Evolutionary conservation across 2,797 vertebrate species (phyloP).

Genomic region (Hyperoplus lanceolatus): DNA sequence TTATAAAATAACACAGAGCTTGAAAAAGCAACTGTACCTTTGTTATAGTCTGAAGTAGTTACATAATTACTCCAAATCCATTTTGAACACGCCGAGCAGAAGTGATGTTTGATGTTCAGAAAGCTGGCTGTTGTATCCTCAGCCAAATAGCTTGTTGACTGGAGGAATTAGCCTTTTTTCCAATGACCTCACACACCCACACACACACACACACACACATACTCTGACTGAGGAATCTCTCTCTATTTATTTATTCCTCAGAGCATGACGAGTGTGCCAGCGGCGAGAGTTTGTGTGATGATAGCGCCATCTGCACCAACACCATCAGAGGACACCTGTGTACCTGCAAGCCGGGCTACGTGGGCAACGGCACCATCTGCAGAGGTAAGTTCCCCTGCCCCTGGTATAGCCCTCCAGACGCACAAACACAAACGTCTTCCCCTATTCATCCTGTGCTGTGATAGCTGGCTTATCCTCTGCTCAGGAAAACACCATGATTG

Average conservation of each 20-base stretch:
- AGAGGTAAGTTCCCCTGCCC: slow-evolving; percentile 83
- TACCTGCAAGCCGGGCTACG: slow-evolving; percentile 94
- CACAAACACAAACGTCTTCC: slow-evolving; percentile 14
- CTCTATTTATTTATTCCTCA: slow-evolving; percentile 63
- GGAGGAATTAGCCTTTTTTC: slow-evolving; percentile 1
- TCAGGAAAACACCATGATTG: slow-evolving; percentile 29
- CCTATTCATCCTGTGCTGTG: slow-evolving; percentile 12
- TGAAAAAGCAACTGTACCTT: slow-evolving; percentile 1
- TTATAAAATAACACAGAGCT: slow-evolving; percentile 4
- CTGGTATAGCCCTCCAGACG: slow-evolving; percentile 28
- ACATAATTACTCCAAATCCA: slow-evolving; percentile 13
- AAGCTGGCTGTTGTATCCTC: slow-evolving; percentile 15
- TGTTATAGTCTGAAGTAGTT: slow-evolving; percentile 7
- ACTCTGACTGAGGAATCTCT: slow-evolving; percentile 23
- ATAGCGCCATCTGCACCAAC: slow-evolving; percentile 95
- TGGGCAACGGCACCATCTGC: slow-evolving; percentile 95
- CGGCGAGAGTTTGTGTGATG: slow-evolving; percentile 87
- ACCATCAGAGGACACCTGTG: slow-evolving; percentile 94
- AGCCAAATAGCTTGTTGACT: slow-evolving; percentile 25
- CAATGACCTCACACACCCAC: slow-evolving; percentile 32
- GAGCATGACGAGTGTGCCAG: slow-evolving; percentile 93
- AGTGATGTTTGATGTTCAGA: slow-evolving; percentile 15
- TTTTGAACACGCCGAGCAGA: slow-evolving; percentile 19
- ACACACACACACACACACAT: background rate
- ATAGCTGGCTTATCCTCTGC: slow-evolving; percentile 30